Percentiles rank a stretch among this genome's conserved stretches.
Evolutionary conservation across 2,888 invertebrate species (phyloP).

Genomic region (Rotaria socialis): DNA sequence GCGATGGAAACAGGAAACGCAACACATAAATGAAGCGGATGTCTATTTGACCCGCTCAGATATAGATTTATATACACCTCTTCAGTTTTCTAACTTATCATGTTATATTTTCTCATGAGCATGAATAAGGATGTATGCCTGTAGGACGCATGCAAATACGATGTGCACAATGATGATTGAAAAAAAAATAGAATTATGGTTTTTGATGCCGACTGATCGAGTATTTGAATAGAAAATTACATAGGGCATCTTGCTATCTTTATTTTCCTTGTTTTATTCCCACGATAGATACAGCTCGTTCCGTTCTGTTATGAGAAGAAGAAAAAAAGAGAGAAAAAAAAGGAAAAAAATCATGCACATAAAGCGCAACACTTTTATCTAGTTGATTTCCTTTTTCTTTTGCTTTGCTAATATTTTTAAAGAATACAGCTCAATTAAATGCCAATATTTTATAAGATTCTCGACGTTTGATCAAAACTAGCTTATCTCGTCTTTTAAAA

Average conservation of each 20-base stretch:
- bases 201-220: background rate
- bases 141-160: background rate
- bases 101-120: background rate
- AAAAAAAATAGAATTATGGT: background rate
- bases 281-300: background rate
- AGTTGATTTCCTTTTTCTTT: background rate
- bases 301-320: background rate
- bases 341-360: background rate
- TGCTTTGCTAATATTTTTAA: background rate
- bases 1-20: background rate
- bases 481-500: background rate
- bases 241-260: background rate
- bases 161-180: background rate
- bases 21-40: conserved; percentile 1
- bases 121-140: background rate
- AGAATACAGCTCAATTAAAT: background rate
- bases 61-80: background rate
- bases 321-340: background rate
- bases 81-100: background rate
- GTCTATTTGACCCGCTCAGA: conserved; percentile 1
- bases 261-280: background rate
- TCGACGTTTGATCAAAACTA: background rate
- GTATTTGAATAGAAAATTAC: background rate
- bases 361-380: background rate
- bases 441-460: background rate